phyloP scores from a whole-genome alignment of 2,888 invertebrate genomes.

The Patella depressa region DNA sequence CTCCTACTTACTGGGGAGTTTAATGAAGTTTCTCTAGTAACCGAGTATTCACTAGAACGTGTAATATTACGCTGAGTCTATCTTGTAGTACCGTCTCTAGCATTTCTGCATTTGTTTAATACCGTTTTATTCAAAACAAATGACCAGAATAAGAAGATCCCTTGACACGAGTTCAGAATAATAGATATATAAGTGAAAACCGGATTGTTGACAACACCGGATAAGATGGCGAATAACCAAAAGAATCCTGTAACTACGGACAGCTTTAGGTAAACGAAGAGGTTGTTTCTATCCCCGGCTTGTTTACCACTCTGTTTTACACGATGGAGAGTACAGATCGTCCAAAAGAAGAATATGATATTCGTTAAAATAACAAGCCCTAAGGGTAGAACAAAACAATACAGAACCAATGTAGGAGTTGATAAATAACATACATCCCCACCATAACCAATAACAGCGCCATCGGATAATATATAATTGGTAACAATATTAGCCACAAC shows the following conservation, averaged over 20 bases:
- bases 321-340: conserved; percentile 36
- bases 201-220: conserved; percentile 32
- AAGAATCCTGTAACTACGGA: conserved; percentile 47
- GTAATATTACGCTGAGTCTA: too few species aligned
- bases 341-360: conserved; percentile 39
- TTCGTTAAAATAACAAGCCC: conserved; percentile 41
- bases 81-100: too few species aligned
- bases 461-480: conserved; percentile 15
- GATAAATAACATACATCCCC: conserved; percentile 36
- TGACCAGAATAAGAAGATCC: conserved; percentile 46
- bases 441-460: conserved; percentile 34
- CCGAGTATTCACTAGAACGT: too few species aligned
- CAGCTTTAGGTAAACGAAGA: conserved; percentile 43
- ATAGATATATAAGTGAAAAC: conserved; percentile 40
- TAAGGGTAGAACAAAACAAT: conserved; percentile 47
- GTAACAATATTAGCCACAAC: conserved; percentile 21
- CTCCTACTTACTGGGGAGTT: too few species aligned
- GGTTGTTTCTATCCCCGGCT: conserved; percentile 29
- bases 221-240: conserved; percentile 47
- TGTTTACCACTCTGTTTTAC: conserved; percentile 14
- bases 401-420: conserved; percentile 22
- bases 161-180: conserved; percentile 45
- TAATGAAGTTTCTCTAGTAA: too few species aligned
- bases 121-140: conserved; percentile 44
- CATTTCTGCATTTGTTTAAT: not conserved